Evolutionary conservation across 1,140 invertebrate species (phyloP).

Genomic region (Bombus sibiricus): DNA sequence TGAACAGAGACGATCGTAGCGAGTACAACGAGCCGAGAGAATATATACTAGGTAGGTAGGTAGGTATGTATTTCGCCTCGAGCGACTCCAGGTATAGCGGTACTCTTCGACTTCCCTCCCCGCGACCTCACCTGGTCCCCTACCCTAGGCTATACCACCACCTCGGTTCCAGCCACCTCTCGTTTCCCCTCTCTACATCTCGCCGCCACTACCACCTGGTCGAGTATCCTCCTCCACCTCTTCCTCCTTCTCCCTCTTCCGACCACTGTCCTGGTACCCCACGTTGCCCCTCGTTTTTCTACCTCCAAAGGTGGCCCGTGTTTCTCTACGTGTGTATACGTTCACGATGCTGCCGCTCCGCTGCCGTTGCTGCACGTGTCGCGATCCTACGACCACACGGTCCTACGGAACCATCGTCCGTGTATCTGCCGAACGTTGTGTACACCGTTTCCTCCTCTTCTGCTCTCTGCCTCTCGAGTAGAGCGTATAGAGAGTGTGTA

Average conservation of each 20-base stretch:
- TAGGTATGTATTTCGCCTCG: constrained; percentile 78
- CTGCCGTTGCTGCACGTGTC: constrained; percentile 46
- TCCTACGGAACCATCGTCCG: background rate
- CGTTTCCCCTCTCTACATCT: constrained; percentile 3
- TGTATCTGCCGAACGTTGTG: background rate
- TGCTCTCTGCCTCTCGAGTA: background rate
- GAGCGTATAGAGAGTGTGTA: background rate
- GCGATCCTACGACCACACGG: background rate
- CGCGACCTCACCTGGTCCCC: constrained; percentile 47
- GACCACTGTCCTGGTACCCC: constrained; percentile 39
- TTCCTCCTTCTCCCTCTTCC: constrained; percentile 27
- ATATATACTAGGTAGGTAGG: constrained; percentile 75
- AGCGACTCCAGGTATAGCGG: constrained; percentile 77
- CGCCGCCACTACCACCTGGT: constrained; percentile 21
- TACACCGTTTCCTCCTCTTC: background rate
- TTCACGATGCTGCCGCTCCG: constrained; percentile 14
- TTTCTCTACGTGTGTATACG: background rate
- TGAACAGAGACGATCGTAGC: constrained; percentile 25
- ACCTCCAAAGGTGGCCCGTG: background rate
- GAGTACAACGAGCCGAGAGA: constrained; percentile 58
- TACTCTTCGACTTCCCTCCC: constrained; percentile 68
- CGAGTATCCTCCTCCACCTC: constrained; percentile 31
- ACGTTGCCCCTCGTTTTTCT: constrained; percentile 12
- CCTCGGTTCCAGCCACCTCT: constrained; percentile 30
- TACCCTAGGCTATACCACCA: constrained; percentile 34